These are phyloP conservation scores for Nesospiza acunhae DNA, from an alignment of 2,113 vertebrate genomes.

Conservation along the genomic window DNA sequence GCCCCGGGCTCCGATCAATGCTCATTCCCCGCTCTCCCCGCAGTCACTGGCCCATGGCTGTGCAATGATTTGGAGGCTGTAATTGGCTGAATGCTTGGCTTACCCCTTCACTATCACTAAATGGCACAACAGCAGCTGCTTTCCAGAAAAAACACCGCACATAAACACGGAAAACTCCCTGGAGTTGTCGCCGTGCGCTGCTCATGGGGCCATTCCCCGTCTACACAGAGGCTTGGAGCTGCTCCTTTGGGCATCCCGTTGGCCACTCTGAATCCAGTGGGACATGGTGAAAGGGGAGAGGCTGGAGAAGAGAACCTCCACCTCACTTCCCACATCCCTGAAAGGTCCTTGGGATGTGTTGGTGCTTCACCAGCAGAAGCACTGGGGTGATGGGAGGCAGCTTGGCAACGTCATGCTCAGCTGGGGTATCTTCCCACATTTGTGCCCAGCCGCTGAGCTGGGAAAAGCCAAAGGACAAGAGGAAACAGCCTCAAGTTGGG, in stretches of 20 bases:
- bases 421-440: background rate
- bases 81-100: conserved; percentile 55
- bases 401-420: background rate
- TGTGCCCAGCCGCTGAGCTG: background rate
- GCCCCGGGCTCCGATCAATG: background rate
- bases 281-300: background rate
- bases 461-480: background rate
- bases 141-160: background rate
- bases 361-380: background rate
- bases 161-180: background rate
- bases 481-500: background rate
- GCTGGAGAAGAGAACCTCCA: background rate
- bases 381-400: accelerated
- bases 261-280: background rate
- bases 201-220: accelerated
- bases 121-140: background rate
- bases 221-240: background rate
- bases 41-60: background rate
- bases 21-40: background rate
- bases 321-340: background rate
- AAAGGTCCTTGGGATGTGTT: background rate
- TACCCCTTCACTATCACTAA: background rate
- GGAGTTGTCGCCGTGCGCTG: accelerated
- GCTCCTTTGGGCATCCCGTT: background rate
- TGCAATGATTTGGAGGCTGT: conserved; percentile 16